These are phyloP conservation scores for Zapornia atra DNA, from an alignment of 2,113 vertebrate species.

Conservation along the genomic window DNA sequence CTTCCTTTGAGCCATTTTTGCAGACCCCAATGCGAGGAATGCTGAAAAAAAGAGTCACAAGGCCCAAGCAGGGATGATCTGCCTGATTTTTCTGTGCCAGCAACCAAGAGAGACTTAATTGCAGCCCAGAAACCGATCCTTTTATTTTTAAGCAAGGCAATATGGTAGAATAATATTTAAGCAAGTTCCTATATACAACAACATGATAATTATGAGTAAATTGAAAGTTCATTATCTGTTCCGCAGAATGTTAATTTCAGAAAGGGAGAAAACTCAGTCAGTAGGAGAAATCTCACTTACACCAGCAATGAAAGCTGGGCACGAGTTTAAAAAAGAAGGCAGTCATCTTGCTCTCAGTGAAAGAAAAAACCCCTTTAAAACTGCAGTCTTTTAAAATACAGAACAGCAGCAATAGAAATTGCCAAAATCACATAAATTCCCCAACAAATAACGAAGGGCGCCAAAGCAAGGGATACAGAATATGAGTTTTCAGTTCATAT, in stretches of 20 bases:
- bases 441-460: background rate
- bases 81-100: background rate
- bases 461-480: background rate
- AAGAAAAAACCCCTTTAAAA: background rate
- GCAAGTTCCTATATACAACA: background rate
- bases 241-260: background rate
- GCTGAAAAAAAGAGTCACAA: background rate
- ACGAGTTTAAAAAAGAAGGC: background rate
- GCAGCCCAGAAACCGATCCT: background rate
- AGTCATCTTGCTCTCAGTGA: background rate
- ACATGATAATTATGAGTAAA: background rate
- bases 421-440: background rate
- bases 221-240: background rate
- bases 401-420: background rate
- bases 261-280: background rate
- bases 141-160: background rate
- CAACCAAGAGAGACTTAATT: background rate
- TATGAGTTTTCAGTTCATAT: background rate
- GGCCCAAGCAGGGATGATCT: background rate
- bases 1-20: background rate
- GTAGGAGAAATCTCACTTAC: background rate
- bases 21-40: background rate
- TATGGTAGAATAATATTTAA: background rate
- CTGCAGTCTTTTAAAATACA: background rate
- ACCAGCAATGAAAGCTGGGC: background rate